phyloP scores from a whole-genome alignment of 2,797 vertebrate species.

The Sebastes wilsoni region DNA sequence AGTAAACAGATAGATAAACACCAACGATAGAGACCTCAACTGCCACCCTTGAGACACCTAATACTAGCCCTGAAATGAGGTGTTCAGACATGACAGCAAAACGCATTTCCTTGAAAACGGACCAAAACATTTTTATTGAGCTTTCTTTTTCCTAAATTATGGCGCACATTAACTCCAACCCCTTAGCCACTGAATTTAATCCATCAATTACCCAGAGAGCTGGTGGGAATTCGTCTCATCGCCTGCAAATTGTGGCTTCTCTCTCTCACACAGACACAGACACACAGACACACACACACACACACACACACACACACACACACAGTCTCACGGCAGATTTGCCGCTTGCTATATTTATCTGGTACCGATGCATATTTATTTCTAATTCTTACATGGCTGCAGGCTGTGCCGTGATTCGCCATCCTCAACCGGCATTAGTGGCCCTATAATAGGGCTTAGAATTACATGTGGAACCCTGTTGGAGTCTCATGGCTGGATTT shows the following conservation, averaged over 20 bases:
- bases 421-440: slow-evolving; percentile 85
- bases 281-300: neutral
- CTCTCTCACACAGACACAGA: slow-evolving; percentile 51
- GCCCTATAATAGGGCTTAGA: slow-evolving; percentile 86
- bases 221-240: slow-evolving; percentile 82
- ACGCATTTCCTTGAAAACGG: slow-evolving; percentile 77
- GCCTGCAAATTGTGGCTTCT: slow-evolving; percentile 81
- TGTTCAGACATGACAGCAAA: slow-evolving; percentile 65
- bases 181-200: slow-evolving; percentile 85
- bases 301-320: slow-evolving; percentile 56
- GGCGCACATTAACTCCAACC: slow-evolving; percentile 80
- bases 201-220: slow-evolving; percentile 86
- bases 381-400: slow-evolving; percentile 88
- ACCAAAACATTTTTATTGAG: slow-evolving; percentile 70
- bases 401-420: slow-evolving; percentile 85
- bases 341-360: slow-evolving; percentile 87
- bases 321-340: slow-evolving; percentile 81
- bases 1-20: slow-evolving; percentile 75
- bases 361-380: slow-evolving; percentile 87
- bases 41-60: slow-evolving; percentile 48
- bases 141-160: slow-evolving; percentile 80
- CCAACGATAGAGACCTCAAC: slow-evolving; percentile 55
- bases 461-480: slow-evolving; percentile 86
- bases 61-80: slow-evolving; percentile 63
- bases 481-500: slow-evolving; percentile 85